Percentiles rank a stretch among this genome's conserved stretches.
These are phyloP conservation scores for Globodera rostochiensis DNA, from an alignment of 1,140 invertebrate species.

Conservation along the genomic window DNA sequence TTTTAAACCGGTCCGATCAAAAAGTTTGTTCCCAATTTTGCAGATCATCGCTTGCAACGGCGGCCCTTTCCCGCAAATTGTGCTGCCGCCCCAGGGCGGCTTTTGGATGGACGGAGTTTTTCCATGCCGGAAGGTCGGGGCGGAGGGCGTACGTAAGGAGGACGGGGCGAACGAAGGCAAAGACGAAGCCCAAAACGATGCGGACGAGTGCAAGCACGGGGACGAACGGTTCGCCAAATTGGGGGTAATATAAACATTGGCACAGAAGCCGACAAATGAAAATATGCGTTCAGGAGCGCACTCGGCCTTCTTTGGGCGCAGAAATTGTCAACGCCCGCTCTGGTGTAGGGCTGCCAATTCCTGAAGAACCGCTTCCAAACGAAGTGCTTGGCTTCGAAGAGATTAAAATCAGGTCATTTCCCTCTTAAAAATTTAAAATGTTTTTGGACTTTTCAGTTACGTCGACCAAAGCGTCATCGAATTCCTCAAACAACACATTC, in stretches of 20 bases:
- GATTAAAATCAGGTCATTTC: no score
- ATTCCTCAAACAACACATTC: no score
- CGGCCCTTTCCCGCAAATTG: slow-evolving; percentile 82
- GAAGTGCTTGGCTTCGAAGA: no score
- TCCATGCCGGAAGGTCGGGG: slow-evolving; percentile 4
- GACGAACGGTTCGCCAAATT: slow-evolving; percentile 78
- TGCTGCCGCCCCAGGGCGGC: slow-evolving; percentile 77
- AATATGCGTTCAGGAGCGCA: slow-evolving; percentile 74
- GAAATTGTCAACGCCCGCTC: no score
- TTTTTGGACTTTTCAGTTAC: no score
- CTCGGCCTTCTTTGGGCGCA: slow-evolving; percentile 70
- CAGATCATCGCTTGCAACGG: slow-evolving; percentile 66
- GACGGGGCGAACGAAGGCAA: slow-evolving; percentile 7
- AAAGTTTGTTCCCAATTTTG: not conserved
- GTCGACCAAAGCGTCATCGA: no score
- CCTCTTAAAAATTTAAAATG: no score
- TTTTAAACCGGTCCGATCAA: no score
- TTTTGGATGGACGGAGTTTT: slow-evolving; percentile 88
- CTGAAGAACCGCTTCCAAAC: no score
- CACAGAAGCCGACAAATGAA: not conserved
- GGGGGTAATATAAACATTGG: slow-evolving; percentile 66
- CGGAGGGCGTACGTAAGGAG: slow-evolving; percentile 64
- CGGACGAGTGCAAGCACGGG: not conserved
- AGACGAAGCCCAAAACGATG: no score
- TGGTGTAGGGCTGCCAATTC: no score